These are phyloP conservation scores for Tauraco hartlaubi DNA, from an alignment of 2,797 vertebrate species.

Conservation along the genomic window DNA sequence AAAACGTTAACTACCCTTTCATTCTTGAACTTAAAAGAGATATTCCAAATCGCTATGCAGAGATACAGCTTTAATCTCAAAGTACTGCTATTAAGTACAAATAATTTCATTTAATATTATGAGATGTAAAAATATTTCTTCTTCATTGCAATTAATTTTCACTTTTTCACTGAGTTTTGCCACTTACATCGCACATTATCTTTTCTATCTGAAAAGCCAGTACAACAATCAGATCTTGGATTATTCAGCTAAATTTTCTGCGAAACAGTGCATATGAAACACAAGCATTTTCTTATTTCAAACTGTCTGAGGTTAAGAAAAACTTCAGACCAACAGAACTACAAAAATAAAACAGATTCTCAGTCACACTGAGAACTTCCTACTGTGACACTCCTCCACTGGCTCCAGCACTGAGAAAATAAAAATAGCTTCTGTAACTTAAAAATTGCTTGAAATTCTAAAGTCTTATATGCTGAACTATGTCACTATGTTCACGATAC, in stretches of 20 bases:
- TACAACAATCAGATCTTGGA: background rate
- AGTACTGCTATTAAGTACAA: background rate
- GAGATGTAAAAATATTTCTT: background rate
- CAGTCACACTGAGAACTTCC: slow-evolving; percentile 31
- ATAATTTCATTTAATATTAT: background rate
- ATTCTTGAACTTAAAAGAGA: background rate
- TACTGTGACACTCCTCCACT: background rate
- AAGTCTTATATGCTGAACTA: background rate
- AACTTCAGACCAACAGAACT: background rate
- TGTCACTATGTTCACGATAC: background rate
- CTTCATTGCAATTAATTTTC: background rate
- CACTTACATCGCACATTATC: background rate
- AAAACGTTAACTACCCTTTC: background rate
- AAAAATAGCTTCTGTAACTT: background rate
- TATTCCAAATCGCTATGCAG: background rate
- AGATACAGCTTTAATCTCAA: background rate
- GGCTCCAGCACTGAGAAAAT: background rate
- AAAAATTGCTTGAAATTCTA: background rate
- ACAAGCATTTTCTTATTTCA: slow-evolving; percentile 1
- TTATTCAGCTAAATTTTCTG: background rate
- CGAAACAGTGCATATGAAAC: background rate
- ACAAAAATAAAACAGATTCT: slow-evolving; percentile 28
- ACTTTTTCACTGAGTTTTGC: background rate
- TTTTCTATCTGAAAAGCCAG: background rate
- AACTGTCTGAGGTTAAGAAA: slow-evolving; percentile 9